Percentiles rank a stretch among this genome's conserved stretches.
Conservation (phyloP, 2,797 vertebrate genomes). For the Benthosema pterotum region DNA sequence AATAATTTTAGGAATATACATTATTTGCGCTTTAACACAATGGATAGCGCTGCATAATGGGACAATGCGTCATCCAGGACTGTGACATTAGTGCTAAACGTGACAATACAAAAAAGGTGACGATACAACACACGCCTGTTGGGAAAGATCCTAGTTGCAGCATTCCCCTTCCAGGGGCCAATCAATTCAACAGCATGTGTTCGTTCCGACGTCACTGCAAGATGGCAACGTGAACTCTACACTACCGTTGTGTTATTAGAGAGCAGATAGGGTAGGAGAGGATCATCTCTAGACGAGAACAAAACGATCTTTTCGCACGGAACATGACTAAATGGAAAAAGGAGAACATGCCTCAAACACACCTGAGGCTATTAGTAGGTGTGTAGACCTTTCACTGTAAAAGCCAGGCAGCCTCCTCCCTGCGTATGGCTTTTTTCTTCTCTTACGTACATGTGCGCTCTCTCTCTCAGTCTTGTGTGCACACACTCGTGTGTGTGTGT, state of each 20-base stretch:
- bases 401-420: slow-evolving; percentile 33
- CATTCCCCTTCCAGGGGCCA: too few relatives aligned
- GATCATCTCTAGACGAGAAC: slow-evolving; percentile 38
- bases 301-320: slow-evolving; percentile 49
- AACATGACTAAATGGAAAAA: slow-evolving; percentile 48
- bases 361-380: slow-evolving; percentile 62
- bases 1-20: too few relatives aligned
- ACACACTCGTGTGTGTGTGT: slow-evolving; percentile 7
- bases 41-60: too few relatives aligned
- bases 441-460: slow-evolving; percentile 3
- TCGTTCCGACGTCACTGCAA: too few relatives aligned
- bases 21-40: too few relatives aligned
- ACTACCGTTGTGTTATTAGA: slow-evolving; percentile 27
- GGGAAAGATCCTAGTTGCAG: too few relatives aligned
- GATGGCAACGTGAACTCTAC: slow-evolving; percentile 30
- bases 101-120: too few relatives aligned
- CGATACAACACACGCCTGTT: too few relatives aligned
- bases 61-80: too few relatives aligned
- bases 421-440: slow-evolving; percentile 26
- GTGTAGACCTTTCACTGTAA: slow-evolving; percentile 47
- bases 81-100: too few relatives aligned
- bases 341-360: slow-evolving; percentile 41
- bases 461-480: neutral
- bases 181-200: too few relatives aligned
- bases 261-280: slow-evolving; percentile 16